Evolutionary conservation across 2,113 vertebrate species (phyloP), one percentile per base, ranked within the genome.

Genomic region (Puntigrus tetrazona): DNA sequence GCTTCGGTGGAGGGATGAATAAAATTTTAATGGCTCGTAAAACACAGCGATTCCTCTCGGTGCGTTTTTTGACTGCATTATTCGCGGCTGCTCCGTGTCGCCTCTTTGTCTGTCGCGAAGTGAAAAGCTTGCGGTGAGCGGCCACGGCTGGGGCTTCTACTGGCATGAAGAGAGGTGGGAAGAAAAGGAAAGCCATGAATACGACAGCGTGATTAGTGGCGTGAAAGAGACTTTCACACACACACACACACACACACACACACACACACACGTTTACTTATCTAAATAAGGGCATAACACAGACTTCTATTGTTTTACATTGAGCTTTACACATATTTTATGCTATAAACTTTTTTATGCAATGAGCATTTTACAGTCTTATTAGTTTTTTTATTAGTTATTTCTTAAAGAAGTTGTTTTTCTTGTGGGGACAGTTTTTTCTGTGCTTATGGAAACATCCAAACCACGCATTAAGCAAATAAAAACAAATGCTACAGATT

Each of bases 11-110:
- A 96, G 95, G 95, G 96, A 97, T 96, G 96, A 98, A 97, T 99
- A 97, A 97, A 98, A 97, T 95, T 97, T 98, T 98, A 97, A 98
- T 98, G 96, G 96, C 96, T 98, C 97, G 96, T 98, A 98, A 99
- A 98, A 97, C 95, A 96, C 95, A 94, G 95, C 90, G 92, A 96
- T 97, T 96, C 95, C 95, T 97, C 95, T 96, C 94, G 92, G 92
- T 91, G 91, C 92, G 89, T 94, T 95, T 94, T 78, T 45, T 29
- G 94, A 93, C 92, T 91, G 92, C 91, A 90, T 89, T 93, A 85
- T 90, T 88, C 84, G 92, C 93, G 92, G 92, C 87, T 89, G 83
- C 11, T 45, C 74, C 47, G 90, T 88, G 92, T 92, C 86, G 38
- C 85, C 88, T 61, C 4, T 87, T 89, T 88, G 89, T 89, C 82